Conservation (phyloP, 2,888 invertebrate species). For the Dynastes hyllus region DNA sequence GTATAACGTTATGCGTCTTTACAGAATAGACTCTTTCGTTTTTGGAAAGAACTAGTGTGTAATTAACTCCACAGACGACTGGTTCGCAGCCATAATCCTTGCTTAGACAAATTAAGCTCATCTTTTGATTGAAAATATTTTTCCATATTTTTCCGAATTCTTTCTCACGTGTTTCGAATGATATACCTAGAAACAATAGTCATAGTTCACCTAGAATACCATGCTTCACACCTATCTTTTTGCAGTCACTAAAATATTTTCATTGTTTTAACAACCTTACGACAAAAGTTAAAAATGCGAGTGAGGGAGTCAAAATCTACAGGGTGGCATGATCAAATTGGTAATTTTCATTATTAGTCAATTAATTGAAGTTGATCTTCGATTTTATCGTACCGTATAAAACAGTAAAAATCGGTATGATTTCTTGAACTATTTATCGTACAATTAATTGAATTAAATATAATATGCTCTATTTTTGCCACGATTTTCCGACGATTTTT, state of each 20-base stretch:
- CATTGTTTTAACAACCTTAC: too few species aligned
- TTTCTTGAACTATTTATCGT: too few species aligned
- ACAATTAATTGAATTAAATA: too few species aligned
- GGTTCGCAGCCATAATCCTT: constrained; percentile 64
- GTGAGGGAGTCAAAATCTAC: too few species aligned
- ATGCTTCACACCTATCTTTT: not conserved
- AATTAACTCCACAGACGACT: constrained; percentile 66
- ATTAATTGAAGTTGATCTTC: too few species aligned
- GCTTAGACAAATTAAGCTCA: constrained; percentile 66
- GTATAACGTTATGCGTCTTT: not conserved
- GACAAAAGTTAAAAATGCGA: too few species aligned
- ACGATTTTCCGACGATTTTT: too few species aligned
- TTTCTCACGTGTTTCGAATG: not conserved
- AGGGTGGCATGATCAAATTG: too few species aligned
- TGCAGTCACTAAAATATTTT: not conserved
- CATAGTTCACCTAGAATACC: not conserved
- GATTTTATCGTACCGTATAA: too few species aligned
- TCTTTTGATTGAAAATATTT: constrained; percentile 61
- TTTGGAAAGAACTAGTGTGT: constrained; percentile 55
- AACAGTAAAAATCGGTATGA: too few species aligned
- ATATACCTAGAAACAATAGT: not conserved
- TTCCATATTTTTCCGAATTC: constrained; percentile 49
- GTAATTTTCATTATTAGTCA: too few species aligned
- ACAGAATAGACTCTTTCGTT: constrained; percentile 1
- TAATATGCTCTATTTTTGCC: too few species aligned